Conservation (phyloP, 2,888 invertebrate species). For the Acanthosepion lycidas region DNA sequence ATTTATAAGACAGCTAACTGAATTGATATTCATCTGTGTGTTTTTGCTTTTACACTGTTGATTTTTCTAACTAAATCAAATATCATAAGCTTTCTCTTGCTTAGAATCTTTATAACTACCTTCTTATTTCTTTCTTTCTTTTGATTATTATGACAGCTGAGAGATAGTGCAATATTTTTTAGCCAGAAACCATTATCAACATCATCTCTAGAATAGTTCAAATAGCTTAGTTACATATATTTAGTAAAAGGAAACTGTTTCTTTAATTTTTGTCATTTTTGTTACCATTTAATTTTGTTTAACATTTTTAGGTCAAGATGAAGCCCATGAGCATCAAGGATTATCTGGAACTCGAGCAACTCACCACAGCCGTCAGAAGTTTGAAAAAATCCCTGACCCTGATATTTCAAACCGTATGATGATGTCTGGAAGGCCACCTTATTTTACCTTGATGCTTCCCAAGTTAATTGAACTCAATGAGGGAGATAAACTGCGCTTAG, state of each 20-base stretch:
- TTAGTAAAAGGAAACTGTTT: not conserved
- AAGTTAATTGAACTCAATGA: conserved; percentile 66
- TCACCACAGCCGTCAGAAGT: not conserved
- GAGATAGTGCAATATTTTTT: too few relatives aligned
- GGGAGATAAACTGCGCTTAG: conserved; percentile 70
- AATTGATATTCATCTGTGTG: too few relatives aligned
- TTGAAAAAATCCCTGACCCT: conserved; percentile 43
- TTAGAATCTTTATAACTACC: too few relatives aligned
- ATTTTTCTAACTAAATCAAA: too few relatives aligned
- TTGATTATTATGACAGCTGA: too few relatives aligned
- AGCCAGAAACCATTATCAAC: too few relatives aligned
- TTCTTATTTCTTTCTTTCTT: too few relatives aligned
- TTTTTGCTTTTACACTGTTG: too few relatives aligned
- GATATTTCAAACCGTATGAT: conserved; percentile 47
- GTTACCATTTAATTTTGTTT: not conserved
- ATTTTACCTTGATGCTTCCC: conserved; percentile 68
- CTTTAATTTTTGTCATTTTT: not conserved
- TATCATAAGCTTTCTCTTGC: too few relatives aligned
- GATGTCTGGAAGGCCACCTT: conserved; percentile 63
- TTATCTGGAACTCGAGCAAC: not conserved
- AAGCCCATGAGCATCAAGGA: not conserved
- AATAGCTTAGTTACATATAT: not conserved
- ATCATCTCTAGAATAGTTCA: not conserved
- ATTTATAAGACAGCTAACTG: too few relatives aligned
- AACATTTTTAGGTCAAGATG: not conserved